A percentile compares a stretch with the other conserved stretches of the same genome.
Evolutionary conservation across 2,797 vertebrate species (phyloP).

Genomic region (Ispidina lecontei): DNA sequence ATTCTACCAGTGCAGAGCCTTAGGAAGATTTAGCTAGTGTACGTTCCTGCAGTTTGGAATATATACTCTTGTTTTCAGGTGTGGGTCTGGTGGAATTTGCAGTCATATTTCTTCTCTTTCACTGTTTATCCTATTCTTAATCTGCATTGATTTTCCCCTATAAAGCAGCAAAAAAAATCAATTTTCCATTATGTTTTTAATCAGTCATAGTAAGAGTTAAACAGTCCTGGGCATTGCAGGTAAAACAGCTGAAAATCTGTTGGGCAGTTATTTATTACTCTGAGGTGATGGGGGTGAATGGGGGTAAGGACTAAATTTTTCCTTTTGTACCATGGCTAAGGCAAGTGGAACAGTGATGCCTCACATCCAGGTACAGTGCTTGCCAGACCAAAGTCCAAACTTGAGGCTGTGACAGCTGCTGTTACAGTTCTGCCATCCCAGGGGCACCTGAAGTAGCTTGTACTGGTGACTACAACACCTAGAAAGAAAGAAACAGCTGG

Average conservation of each 20-base stretch:
- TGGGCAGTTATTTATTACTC: constrained; percentile 46
- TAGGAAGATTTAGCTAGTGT: background rate
- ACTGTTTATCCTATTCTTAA: constrained; percentile 57
- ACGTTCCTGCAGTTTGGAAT: background rate
- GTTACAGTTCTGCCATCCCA: background rate
- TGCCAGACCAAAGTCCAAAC: background rate
- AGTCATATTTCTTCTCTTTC: constrained; percentile 13
- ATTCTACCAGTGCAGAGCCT: constrained; percentile 17
- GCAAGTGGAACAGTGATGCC: background rate
- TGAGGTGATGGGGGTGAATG: background rate
- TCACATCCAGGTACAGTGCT: background rate
- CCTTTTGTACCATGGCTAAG: background rate
- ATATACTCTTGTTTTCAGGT: background rate
- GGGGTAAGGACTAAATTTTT: background rate
- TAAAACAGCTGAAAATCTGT: constrained; percentile 55
- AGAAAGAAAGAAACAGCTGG: background rate
- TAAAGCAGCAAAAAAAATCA: constrained; percentile 66
- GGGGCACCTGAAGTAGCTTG: background rate
- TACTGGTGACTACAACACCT: background rate
- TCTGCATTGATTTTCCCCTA: constrained; percentile 65
- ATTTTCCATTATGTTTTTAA: constrained; percentile 77
- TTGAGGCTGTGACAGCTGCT: background rate
- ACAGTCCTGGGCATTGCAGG: background rate
- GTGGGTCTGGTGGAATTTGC: background rate
- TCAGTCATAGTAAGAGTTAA: constrained; percentile 52